A percentile compares a stretch with the other conserved stretches of the same genome.
These are phyloP conservation scores for Adineta ricciae DNA, from an alignment of 2,888 invertebrate species.

Conservation along the genomic window DNA sequence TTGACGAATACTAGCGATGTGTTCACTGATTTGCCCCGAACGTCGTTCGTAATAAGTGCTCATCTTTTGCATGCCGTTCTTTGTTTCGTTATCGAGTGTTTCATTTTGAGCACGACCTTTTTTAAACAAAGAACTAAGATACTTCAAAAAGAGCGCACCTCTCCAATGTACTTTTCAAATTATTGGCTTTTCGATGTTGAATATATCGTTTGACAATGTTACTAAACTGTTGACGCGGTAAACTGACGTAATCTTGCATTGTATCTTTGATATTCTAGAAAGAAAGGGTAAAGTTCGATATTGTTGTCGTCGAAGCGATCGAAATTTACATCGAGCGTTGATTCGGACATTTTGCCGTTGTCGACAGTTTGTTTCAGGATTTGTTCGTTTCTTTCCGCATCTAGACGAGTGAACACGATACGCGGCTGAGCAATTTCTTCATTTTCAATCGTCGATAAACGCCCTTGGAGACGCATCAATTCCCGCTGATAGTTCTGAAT, in stretches of 20 bases:
- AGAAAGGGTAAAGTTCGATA: background rate
- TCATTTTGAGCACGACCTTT: background rate
- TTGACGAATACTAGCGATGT: slow-evolving; percentile 43
- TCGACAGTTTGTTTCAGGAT: slow-evolving; percentile 44
- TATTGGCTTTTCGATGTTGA: background rate
- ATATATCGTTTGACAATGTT: background rate
- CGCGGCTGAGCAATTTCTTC: slow-evolving; percentile 37
- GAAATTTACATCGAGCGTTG: background rate
- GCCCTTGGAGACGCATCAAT: background rate
- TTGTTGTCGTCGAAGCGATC: background rate
- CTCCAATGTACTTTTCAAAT: background rate
- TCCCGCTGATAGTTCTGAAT: background rate
- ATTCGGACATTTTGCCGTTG: slow-evolving; percentile 33
- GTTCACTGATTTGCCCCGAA: slow-evolving; percentile 4
- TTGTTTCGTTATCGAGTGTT: background rate
- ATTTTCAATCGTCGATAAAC: background rate
- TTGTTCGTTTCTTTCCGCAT: slow-evolving; percentile 47
- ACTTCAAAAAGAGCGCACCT: background rate
- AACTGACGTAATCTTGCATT: background rate
- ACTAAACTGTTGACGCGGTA: background rate
- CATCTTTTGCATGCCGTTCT: background rate
- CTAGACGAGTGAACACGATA: slow-evolving; percentile 47
- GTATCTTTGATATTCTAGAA: background rate
- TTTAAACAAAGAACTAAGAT: background rate
- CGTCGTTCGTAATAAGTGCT: background rate